Conservation (phyloP, 2,797 vertebrate species). For the Rhinoraja longicauda region DNA sequence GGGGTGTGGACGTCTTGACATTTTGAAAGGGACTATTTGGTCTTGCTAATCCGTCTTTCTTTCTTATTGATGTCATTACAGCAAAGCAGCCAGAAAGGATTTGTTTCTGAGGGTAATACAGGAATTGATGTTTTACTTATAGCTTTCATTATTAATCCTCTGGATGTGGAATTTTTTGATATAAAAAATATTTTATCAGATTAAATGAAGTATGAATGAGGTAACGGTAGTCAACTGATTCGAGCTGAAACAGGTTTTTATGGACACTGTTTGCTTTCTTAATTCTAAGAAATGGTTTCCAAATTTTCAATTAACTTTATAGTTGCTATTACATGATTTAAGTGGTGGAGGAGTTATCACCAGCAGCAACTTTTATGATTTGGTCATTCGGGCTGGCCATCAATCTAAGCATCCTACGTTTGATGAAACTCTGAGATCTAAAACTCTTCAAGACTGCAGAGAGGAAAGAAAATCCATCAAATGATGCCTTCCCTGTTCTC, state of each 20-base stretch:
- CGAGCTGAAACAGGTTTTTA: neutral
- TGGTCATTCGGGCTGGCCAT: neutral
- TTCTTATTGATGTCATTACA: neutral
- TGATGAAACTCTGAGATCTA: neutral
- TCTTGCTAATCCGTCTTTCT: neutral
- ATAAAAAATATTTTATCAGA: neutral
- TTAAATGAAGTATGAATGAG: neutral
- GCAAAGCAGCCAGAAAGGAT: neutral
- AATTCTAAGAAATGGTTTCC: neutral
- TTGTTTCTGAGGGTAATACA: neutral
- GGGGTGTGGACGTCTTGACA: neutral
- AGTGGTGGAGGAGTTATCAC: neutral
- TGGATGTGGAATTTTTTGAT: neutral
- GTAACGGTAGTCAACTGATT: neutral
- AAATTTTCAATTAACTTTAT: too few species aligned
- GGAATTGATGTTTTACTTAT: neutral
- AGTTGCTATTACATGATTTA: neutral
- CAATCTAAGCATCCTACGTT: neutral
- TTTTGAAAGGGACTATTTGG: neutral
- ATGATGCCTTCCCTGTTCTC: neutral
- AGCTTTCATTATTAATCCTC: neutral
- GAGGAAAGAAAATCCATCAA: neutral
- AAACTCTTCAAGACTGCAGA: neutral
- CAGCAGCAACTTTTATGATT: neutral
- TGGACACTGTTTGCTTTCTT: neutral